These are phyloP conservation scores for Tringa solitaria DNA, from an alignment of 2,113 vertebrate genomes.

Conservation along the genomic window DNA sequence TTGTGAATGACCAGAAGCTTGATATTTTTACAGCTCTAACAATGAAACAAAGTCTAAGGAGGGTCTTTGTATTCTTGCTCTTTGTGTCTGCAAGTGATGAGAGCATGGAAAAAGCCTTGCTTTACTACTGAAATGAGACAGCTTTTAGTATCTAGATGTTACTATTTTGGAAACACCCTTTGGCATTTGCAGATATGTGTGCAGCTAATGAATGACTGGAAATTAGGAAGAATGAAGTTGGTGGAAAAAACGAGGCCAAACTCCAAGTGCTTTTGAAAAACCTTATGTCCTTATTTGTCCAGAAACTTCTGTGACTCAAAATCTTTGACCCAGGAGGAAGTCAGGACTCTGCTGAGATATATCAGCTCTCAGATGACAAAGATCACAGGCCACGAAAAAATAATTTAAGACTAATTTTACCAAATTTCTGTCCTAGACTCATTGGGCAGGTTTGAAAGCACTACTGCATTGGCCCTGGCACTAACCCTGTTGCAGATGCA, in stretches of 20 bases:
- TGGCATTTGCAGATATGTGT: conserved; percentile 42
- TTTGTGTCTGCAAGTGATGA: conserved; percentile 7
- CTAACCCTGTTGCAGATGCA: not conserved
- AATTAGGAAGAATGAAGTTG: conserved; percentile 34
- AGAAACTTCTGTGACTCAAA: conserved; percentile 23
- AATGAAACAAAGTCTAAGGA: conserved; percentile 6
- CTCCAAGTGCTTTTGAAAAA: conserved; percentile 37
- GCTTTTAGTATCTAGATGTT: conserved; percentile 40
- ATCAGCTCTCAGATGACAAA: not conserved
- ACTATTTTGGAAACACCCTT: conserved; percentile 48
- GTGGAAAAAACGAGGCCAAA: not conserved
- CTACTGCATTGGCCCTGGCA: not conserved
- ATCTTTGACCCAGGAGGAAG: conserved; percentile 3
- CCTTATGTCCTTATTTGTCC: conserved; percentile 39
- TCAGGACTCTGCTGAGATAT: not conserved
- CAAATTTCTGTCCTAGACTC: not conserved
- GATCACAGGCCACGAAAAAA: not conserved
- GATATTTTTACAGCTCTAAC: not conserved
- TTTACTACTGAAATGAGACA: conserved; percentile 15
- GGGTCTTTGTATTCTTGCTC: not conserved
- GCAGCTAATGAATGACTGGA: conserved; percentile 56
- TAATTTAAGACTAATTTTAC: not conserved
- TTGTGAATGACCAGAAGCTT: conserved; percentile 13
- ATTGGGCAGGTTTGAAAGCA: not conserved
- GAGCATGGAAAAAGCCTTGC: conserved; percentile 34